phyloP scores from a whole-genome alignment of 92 coral and sea anemone species.

The Epizoanthus scotinus region DNA sequence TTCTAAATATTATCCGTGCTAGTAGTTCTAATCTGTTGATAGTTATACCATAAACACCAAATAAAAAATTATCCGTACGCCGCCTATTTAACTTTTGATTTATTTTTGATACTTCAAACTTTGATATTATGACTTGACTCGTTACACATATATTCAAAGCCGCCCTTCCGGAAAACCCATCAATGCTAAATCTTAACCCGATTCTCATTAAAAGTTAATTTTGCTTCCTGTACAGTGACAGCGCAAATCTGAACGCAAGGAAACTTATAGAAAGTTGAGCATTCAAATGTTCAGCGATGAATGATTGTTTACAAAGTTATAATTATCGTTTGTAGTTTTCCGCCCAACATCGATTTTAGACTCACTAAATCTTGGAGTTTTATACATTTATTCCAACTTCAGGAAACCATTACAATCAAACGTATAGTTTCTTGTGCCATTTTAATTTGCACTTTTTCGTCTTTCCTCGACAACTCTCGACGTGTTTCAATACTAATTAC shows the following conservation, averaged over 20 bases:
- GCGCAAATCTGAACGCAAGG: slow-evolving; percentile 6
- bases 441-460: slow-evolving; percentile 16
- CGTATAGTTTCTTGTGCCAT: slow-evolving; percentile 26
- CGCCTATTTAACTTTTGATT: neutral
- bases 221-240: slow-evolving; percentile 35
- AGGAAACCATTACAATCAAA: slow-evolving; percentile 38
- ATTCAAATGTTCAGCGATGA: neutral
- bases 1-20: neutral
- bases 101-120: too few relatives aligned
- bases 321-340: slow-evolving; percentile 35
- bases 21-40: neutral
- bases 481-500: slow-evolving; percentile 8
- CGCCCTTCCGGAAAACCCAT: slow-evolving; percentile 31
- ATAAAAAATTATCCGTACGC: neutral
- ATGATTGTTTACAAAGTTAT: neutral
- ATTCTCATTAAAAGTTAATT: slow-evolving; percentile 34
- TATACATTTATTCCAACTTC: slow-evolving; percentile 35
- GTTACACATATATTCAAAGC: slow-evolving; percentile 11
- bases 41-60: neutral
- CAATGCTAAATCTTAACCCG: slow-evolving; percentile 11
- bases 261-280: slow-evolving; percentile 14
- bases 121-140: neutral
- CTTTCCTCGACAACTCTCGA: neutral
- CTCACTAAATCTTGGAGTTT: slow-evolving; percentile 39
- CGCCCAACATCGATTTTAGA: slow-evolving; percentile 18